These are phyloP conservation scores for Pseudomyrmex cubaensis DNA, from an alignment of 1,140 invertebrate species.

Conservation along the genomic window DNA sequence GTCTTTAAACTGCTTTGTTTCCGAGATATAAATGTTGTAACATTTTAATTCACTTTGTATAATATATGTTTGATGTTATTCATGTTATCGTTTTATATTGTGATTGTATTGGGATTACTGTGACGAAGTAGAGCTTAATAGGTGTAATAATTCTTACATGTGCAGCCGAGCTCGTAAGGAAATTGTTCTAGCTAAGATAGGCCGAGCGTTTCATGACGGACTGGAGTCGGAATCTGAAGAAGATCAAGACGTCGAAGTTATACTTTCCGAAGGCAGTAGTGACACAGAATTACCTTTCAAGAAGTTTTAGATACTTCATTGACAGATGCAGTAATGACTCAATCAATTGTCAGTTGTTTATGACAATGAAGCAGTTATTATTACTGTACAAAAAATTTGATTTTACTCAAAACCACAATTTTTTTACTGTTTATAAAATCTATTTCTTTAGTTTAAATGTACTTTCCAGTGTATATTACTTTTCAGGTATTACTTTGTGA, in stretches of 20 bases:
- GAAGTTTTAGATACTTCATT: not conserved
- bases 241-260: not conserved
- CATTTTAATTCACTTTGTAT: too few species aligned
- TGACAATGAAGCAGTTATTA: too few species aligned
- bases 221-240: constrained; percentile 19
- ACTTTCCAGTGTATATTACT: too few species aligned
- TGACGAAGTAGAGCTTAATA: not conserved
- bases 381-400: too few species aligned
- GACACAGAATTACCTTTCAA: not conserved
- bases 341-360: too few species aligned
- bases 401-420: too few species aligned
- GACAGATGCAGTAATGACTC: too few species aligned
- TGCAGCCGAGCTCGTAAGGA: constrained; percentile 10
- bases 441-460: too few species aligned
- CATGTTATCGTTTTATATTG: not conserved
- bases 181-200: constrained; percentile 22
- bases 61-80: not conserved
- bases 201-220: constrained; percentile 16
- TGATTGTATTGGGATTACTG: not conserved
- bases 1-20: too few species aligned
- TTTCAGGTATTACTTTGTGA: too few species aligned
- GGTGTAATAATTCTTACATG: not conserved
- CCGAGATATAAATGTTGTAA: too few species aligned
- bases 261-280: not conserved
- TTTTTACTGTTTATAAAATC: too few species aligned